Conservation (phyloP, 2,113 vertebrate species). For the Paraplagusia blochii region DNA sequence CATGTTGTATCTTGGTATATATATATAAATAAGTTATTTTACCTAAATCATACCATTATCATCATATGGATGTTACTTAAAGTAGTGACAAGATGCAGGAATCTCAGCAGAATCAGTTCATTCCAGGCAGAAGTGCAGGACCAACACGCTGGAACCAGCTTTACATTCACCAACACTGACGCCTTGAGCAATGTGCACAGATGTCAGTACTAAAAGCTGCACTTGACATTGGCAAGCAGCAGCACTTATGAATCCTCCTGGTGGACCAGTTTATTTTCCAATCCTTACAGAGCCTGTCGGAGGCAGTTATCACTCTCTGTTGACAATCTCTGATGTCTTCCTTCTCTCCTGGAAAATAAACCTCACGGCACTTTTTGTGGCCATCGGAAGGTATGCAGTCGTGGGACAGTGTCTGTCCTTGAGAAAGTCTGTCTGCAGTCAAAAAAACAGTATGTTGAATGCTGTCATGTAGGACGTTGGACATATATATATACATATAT, state of each 20-base stretch:
- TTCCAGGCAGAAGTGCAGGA: background rate
- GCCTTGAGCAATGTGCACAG: background rate
- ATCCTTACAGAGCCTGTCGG: background rate
- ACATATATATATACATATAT: no score
- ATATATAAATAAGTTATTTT: no score
- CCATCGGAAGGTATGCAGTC: background rate
- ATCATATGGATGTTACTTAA: no score
- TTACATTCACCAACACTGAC: background rate
- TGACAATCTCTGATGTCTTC: background rate
- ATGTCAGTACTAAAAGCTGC: conserved; percentile 5
- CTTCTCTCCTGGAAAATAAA: background rate
- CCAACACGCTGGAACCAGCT: background rate
- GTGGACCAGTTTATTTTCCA: background rate
- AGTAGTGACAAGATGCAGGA: no score
- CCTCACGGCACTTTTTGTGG: background rate
- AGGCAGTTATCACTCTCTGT: background rate
- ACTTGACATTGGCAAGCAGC: conserved; percentile 5
- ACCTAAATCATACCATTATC: no score
- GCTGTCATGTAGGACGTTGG: no score
- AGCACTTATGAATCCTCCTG: background rate
- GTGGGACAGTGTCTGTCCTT: no score
- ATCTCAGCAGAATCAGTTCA: background rate
- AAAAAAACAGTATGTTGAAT: no score
- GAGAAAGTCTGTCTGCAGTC: background rate
- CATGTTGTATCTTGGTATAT: no score